A percentile compares a stretch with the other conserved stretches of the same genome.
These are phyloP conservation scores for Tineola bisselliella DNA, from an alignment of 2,888 invertebrate species.

Conservation along the genomic window DNA sequence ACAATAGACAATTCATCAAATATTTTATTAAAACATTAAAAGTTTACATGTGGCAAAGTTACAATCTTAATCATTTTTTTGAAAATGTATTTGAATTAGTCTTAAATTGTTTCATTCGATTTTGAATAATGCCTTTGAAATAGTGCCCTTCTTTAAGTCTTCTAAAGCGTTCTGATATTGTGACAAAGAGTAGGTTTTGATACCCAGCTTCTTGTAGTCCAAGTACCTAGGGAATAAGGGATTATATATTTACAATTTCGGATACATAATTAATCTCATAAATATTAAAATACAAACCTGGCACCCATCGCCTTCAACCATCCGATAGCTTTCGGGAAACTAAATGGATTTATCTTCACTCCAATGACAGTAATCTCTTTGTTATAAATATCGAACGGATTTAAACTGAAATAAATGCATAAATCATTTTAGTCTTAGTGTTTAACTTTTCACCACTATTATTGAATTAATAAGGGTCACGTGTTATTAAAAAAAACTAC, in stretches of 20 bases:
- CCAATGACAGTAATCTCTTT: conserved; percentile 73
- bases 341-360: conserved; percentile 74
- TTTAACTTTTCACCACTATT: not conserved
- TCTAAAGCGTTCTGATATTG: conserved; percentile 63
- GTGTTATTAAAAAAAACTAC: no score
- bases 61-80: not conserved
- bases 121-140: conserved; percentile 72
- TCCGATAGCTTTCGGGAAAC: conserved; percentile 71
- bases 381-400: conserved; percentile 69
- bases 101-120: conserved; percentile 27
- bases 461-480: not conserved
- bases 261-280: no score
- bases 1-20: not conserved
- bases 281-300: conserved; percentile 33
- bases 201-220: conserved; percentile 66
- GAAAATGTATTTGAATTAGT: no score
- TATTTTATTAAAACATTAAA: not conserved
- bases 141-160: conserved; percentile 57
- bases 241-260: not conserved
- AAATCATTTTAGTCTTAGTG: not conserved
- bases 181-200: conserved; percentile 58
- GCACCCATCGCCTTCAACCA: conserved; percentile 72
- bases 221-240: conserved; percentile 54
- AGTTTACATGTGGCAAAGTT: not conserved
- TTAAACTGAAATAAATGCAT: conserved; percentile 45